These are phyloP conservation scores for Epinephelus malabaricus DNA, from an alignment of 2,797 vertebrate species.

Conservation along the genomic window DNA sequence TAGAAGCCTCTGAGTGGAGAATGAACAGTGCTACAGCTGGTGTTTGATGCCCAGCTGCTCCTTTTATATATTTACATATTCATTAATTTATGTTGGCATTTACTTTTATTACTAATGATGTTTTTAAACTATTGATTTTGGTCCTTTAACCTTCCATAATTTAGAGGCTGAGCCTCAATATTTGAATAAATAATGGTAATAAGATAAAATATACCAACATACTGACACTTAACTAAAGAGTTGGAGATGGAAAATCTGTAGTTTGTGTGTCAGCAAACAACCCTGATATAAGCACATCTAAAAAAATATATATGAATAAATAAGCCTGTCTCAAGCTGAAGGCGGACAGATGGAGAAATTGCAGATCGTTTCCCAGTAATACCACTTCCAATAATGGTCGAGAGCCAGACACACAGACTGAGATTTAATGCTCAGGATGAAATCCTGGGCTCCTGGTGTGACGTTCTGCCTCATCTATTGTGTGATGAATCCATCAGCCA, in stretches of 20 bases:
- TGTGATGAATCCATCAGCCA: constrained; percentile 76
- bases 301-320: constrained; percentile 2
- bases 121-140: no score
- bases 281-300: background rate
- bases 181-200: no score
- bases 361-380: constrained; percentile 49
- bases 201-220: no score
- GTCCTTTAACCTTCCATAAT: no score
- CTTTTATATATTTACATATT: no score
- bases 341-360: constrained; percentile 53
- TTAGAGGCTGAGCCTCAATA: no score
- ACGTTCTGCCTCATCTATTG: constrained; percentile 74
- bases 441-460: constrained; percentile 70
- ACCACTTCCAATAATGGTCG: constrained; percentile 43
- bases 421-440: constrained; percentile 67
- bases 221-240: no score
- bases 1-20: no score
- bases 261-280: background rate
- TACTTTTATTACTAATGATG: no score
- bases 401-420: constrained; percentile 57
- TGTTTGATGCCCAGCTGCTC: no score
- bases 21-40: no score
- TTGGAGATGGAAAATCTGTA: background rate
- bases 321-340: constrained; percentile 18
- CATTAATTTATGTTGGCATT: no score